Evolutionary conservation across 2,888 invertebrate genomes (phyloP).

Genomic region (Calliopum simillimum): DNA sequence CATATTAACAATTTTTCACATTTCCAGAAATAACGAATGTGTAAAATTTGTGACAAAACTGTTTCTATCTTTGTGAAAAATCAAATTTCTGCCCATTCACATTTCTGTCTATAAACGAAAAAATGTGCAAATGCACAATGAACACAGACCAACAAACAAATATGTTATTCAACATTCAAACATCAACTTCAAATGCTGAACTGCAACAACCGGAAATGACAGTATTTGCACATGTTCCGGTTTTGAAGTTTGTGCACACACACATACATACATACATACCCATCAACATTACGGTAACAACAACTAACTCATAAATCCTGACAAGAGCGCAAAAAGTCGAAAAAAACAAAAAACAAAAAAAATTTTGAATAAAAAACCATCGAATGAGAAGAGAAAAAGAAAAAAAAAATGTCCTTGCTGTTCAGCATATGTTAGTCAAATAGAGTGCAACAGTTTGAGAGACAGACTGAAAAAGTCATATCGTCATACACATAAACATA

Average conservation of each 20-base stretch:
- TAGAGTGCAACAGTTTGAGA: conserved; percentile 30
- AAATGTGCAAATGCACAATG: conserved; percentile 7
- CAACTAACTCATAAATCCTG: conserved; percentile 23
- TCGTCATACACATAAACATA: neutral
- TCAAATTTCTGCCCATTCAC: conserved; percentile 5
- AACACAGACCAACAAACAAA: conserved; percentile 1
- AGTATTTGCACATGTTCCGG: conserved; percentile 32
- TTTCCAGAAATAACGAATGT: too few species aligned
- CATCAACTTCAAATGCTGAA: conserved; percentile 8
- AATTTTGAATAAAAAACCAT: too few species aligned
- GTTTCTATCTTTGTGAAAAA: neutral
- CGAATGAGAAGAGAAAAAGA: neutral
- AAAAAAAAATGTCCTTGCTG: neutral
- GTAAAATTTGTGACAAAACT: neutral
- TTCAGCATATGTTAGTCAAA: conserved; percentile 5
- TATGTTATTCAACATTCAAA: conserved; percentile 12
- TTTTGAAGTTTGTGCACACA: conserved; percentile 23
- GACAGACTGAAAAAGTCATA: neutral
- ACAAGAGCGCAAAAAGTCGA: neutral
- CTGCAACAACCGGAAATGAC: conserved; percentile 21
- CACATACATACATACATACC: too few species aligned
- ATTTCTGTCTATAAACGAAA: conserved; percentile 19
- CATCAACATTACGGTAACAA: conserved; percentile 6
- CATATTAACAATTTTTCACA: too few species aligned
- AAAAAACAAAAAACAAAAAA: neutral